These are phyloP conservation scores for Harpagoxenus sublaevis DNA, from an alignment of 2,888 invertebrate species.

Conservation along the genomic window DNA sequence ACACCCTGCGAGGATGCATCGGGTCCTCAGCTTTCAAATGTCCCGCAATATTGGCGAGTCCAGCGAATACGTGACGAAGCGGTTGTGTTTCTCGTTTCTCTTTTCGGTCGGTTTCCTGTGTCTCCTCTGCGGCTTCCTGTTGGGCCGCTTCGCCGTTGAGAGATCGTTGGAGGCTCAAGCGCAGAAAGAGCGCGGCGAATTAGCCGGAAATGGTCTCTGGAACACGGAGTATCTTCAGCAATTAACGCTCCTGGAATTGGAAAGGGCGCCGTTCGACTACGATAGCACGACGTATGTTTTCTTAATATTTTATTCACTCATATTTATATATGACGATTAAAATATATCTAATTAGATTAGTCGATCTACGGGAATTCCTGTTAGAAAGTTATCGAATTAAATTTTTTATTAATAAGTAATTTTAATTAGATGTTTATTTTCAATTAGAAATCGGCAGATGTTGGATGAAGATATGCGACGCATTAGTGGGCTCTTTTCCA, in stretches of 20 bases:
- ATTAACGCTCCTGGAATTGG: constrained; percentile 71
- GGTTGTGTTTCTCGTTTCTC: constrained; percentile 86
- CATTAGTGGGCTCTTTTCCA: constrained; percentile 62
- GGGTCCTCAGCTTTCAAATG: constrained; percentile 86
- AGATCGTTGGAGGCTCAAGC: constrained; percentile 80
- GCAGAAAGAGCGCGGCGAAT: constrained; percentile 78
- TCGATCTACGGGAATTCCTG: neutral
- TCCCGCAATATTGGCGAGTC: constrained; percentile 83
- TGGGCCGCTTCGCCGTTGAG: constrained; percentile 86
- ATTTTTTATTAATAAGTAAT: neutral
- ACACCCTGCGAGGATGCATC: constrained; percentile 83
- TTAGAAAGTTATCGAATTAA: neutral
- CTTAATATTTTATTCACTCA: neutral
- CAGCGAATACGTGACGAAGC: constrained; percentile 86
- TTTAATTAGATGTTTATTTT: neutral
- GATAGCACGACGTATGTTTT: constrained; percentile 62
- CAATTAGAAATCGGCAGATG: constrained; percentile 53
- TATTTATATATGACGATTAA: neutral
- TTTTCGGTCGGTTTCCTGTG: constrained; percentile 86
- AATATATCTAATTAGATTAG: neutral
- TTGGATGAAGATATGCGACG: constrained; percentile 7
- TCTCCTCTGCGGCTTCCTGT: constrained; percentile 86
- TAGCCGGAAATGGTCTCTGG: constrained; percentile 80
- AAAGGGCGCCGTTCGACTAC: constrained; percentile 68
- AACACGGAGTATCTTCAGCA: constrained; percentile 76